Percentiles rank a stretch among this genome's conserved stretches.
Evolutionary conservation across 2,113 vertebrate species (phyloP).

Genomic region (Phalacrocorax pelagicus): DNA sequence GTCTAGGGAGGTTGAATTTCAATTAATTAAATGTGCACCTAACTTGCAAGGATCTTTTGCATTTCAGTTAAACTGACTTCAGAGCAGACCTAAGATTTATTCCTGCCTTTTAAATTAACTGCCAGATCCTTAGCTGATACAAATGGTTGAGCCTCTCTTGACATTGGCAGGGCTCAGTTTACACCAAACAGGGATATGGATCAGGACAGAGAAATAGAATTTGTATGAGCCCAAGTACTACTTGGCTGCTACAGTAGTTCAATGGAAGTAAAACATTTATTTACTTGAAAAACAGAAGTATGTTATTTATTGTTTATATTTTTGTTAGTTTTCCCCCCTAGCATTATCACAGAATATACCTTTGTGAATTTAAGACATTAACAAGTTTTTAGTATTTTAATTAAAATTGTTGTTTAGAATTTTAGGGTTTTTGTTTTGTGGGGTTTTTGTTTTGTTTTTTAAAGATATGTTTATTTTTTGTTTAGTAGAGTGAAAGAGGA

Average conservation of each 20-base stretch:
- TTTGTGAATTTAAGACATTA: not conserved
- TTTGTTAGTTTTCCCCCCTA: not conserved
- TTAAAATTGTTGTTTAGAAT: not conserved
- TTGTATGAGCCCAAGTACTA: not conserved
- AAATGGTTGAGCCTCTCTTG: not conserved
- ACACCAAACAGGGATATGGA: not conserved
- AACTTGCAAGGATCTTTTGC: constrained; percentile 66
- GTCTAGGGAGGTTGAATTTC: constrained; percentile 72
- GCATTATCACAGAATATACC: not conserved
- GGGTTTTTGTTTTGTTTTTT: not conserved
- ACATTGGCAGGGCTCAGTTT: not conserved
- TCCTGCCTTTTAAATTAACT: constrained; percentile 58
- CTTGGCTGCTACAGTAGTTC: not conserved
- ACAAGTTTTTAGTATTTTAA: not conserved
- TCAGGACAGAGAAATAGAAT: not conserved
- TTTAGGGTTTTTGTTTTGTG: not conserved
- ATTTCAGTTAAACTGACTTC: constrained; percentile 45
- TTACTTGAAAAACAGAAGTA: not conserved
- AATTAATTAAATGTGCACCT: constrained; percentile 70
- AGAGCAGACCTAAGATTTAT: constrained; percentile 45
- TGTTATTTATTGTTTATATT: not conserved
- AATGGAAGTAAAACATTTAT: not conserved
- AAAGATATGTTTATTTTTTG: not conserved
- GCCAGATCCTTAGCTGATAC: not conserved
- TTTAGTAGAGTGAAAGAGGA: not conserved